phyloP scores from a whole-genome alignment of 1,140 invertebrate genomes.

The Sipha flava region DNA sequence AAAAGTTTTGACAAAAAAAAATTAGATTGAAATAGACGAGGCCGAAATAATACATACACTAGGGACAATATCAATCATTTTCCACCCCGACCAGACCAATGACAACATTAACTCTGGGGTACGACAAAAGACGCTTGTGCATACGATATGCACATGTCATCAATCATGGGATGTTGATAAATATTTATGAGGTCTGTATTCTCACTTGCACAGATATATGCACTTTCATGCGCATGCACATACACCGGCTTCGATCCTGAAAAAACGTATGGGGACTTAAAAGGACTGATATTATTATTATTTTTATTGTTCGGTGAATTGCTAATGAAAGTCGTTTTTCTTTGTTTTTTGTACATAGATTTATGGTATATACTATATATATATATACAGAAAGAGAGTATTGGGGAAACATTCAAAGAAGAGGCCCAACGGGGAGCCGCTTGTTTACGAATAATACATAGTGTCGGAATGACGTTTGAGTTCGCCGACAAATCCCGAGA shows the following conservation, averaged over 20 bases:
- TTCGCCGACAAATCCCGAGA: no score
- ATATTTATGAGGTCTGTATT: conserved; percentile 13
- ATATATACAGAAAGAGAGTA: no score
- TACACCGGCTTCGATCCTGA: no score
- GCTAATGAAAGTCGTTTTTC: no score
- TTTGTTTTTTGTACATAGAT: not conserved
- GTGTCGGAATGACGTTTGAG: no score
- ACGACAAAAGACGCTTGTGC: not conserved
- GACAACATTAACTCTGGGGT: conserved; percentile 22
- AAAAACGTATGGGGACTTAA: not conserved
- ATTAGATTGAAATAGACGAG: not conserved
- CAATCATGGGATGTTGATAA: conserved; percentile 21
- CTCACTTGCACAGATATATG: not conserved
- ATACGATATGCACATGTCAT: conserved; percentile 1
- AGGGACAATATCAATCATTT: conserved; percentile 7
- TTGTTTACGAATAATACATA: no score
- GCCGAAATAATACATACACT: not conserved
- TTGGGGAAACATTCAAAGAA: no score
- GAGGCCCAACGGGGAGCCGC: no score
- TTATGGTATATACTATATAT: no score
- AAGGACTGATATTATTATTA: not conserved
- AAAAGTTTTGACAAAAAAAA: not conserved
- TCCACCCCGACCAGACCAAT: not conserved
- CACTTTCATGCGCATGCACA: no score
- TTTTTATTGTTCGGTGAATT: not conserved